These are phyloP conservation scores for Sula dactylatra DNA, from an alignment of 2,113 vertebrate genomes.

Conservation along the genomic window DNA sequence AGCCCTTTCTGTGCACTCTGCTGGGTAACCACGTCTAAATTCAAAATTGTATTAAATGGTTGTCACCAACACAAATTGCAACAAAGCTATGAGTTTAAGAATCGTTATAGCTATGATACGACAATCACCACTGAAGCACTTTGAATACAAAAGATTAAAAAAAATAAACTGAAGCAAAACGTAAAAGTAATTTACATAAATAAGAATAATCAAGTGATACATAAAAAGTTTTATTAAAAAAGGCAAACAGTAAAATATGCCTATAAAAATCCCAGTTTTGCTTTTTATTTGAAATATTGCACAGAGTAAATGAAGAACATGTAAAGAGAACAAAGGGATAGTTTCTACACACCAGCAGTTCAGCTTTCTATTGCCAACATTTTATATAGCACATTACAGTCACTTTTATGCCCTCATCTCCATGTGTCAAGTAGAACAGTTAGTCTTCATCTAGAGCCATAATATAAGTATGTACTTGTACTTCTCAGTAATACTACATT, in stretches of 20 bases:
- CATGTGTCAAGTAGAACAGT: not conserved
- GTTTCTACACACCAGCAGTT: not conserved
- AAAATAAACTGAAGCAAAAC: not conserved
- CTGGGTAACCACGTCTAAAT: not conserved
- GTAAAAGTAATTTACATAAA: not conserved
- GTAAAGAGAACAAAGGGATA: not conserved
- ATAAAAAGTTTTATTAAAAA: not conserved
- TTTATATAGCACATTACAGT: not conserved
- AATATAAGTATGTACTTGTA: not conserved
- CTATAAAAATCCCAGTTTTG: not conserved
- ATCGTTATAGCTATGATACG: not conserved
- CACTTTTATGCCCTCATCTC: not conserved
- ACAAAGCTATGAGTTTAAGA: not conserved
- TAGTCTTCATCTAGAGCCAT: not conserved
- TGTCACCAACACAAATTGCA: not conserved
- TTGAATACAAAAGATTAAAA: not conserved
- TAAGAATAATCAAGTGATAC: not conserved
- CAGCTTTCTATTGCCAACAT: not conserved
- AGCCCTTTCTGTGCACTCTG: not conserved
- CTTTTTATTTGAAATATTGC: not conserved
- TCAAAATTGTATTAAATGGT: not conserved
- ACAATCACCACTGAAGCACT: not conserved
- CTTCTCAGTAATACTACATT: not conserved
- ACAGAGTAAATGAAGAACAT: not conserved
- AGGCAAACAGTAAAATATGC: not conserved